phyloP scores from a whole-genome alignment of 2,888 invertebrate genomes.

The Drosophila leonis region DNA sequence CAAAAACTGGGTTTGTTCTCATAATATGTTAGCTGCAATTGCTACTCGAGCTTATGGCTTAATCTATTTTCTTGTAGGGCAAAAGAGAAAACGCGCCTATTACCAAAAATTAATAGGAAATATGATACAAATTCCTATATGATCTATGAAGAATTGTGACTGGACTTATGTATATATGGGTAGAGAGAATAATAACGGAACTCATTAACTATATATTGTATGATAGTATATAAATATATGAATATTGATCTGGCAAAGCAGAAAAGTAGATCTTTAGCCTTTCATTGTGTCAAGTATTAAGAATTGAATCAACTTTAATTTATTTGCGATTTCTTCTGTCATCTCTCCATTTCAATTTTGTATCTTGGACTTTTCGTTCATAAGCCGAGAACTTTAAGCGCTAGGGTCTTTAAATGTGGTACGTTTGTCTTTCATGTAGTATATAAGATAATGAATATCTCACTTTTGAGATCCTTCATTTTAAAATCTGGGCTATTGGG shows the following conservation, averaged over 20 bases:
- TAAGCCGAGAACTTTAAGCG: not conserved
- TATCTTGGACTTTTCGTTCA: not conserved
- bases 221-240: too few relatives aligned
- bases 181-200: not conserved
- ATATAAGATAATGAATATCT: too few relatives aligned
- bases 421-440: too few relatives aligned
- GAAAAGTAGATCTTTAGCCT: too few relatives aligned
- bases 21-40: constrained; percentile 1
- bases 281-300: too few relatives aligned
- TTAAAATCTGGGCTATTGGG: not conserved
- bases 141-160: not conserved
- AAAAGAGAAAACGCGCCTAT: constrained; percentile 5
- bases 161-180: not conserved
- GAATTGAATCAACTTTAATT: too few relatives aligned
- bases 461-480: not conserved
- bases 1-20: constrained; percentile 4
- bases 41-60: not conserved
- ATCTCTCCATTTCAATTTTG: not conserved
- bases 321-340: not conserved
- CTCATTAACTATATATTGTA: too few relatives aligned
- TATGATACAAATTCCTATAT: not conserved
- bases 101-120: not conserved
- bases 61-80: constrained; percentile 6
- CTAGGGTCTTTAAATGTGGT: not conserved
- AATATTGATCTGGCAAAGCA: too few relatives aligned